Base-by-base conservation (phyloP, 2,888 invertebrate genomes). In the Mythimna lalbum region DNA sequence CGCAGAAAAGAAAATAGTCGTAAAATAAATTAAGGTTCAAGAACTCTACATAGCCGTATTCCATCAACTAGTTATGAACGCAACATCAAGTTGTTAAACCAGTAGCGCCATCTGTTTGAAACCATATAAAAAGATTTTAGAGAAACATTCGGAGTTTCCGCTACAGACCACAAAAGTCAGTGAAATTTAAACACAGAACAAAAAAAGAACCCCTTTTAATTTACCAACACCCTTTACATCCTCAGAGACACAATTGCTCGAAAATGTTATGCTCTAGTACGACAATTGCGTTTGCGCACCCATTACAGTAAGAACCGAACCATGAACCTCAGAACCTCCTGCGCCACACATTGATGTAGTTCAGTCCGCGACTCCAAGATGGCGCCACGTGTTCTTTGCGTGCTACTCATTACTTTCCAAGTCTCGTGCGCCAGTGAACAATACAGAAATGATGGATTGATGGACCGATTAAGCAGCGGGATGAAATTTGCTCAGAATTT, bases 401-500 rank as follows among this genome's bases (percentile, higher is more conserved):
- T 90, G 31, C 61, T 93, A 23, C 64, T 92, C 53, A 71, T 94
- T 49, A 55, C 86, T 68, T 70, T 86, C 49, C 89, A 90, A 76
- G 79, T 84, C 33, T 90, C 85, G 56, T 80, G 80, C 60, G 87
- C 88, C 47, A 85, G 79, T 84, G 91, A 92, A 83, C 86, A 88
- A 73, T 78, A 88, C 55, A 88, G 84, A 73, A 90, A 89, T 72
- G 93, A 94, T 60, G 92, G 92, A 39, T 87, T 95, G 52, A 92
- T 95, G 66, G 91, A 95, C 78, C 90, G 88, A 78, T 82, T 96
- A 53, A 94, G 86, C 68, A 91, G 79, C 79, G 96, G 96, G 63
- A 93, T 95, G 92, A 94, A 95, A 85, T 91, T 95, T 71, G 95
- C 95, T 2, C 90, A 92, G 65, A 92, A 95, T 87, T 91, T 95